Conservation (phyloP, 2,888 invertebrate species). For the Arctia plantaginis region DNA sequence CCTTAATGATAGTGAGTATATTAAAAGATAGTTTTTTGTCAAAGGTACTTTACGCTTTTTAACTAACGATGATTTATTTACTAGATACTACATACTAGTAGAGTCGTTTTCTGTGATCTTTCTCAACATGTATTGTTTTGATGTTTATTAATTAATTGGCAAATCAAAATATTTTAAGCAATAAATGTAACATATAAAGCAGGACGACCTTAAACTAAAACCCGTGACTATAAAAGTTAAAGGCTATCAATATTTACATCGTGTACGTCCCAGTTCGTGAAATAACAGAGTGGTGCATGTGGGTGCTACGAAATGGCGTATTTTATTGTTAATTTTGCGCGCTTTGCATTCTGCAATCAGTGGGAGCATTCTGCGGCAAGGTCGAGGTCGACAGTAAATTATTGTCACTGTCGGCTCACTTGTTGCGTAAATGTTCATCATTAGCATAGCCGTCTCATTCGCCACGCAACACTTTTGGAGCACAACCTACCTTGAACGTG, state of each 20-base stretch:
- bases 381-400: conserved; percentile 76
- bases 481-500: conserved; percentile 22
- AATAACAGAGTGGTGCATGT: conserved; percentile 75
- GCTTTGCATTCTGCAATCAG: conserved; percentile 70
- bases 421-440: conserved; percentile 70
- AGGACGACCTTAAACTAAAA: conserved; percentile 78
- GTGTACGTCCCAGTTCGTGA: conserved; percentile 77
- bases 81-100: conserved; percentile 11
- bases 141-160: conserved; percentile 65
- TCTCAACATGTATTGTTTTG: conserved; percentile 56
- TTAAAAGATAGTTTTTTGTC: not conserved
- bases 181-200: conserved; percentile 67
- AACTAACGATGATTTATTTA: not conserved
- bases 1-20: not conserved
- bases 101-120: conserved; percentile 36
- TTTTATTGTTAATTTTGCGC: conserved; percentile 67
- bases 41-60: not conserved
- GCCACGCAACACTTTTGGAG: conserved; percentile 31
- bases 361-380: conserved; percentile 76
- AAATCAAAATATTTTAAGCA: conserved; percentile 63
- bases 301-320: conserved; percentile 69
- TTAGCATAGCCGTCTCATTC: conserved; percentile 53
- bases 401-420: conserved; percentile 65
- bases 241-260: conserved; percentile 81
- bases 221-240: conserved; percentile 75